Evolutionary conservation across 2,797 vertebrate genomes (phyloP).

Genomic region (Labeo calbasu): DNA sequence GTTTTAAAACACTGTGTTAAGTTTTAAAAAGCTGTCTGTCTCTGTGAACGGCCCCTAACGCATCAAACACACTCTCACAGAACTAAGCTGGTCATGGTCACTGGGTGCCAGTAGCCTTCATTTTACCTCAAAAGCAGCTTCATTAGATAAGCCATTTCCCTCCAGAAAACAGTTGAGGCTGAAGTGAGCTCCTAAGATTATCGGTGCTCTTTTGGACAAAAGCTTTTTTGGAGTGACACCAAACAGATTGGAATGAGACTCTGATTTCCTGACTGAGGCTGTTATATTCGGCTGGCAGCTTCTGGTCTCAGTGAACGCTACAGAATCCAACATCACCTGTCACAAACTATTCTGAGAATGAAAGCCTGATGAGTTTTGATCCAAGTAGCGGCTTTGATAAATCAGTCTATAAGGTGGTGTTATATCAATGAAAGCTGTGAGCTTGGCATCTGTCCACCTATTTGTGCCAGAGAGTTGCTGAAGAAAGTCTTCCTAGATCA

Average conservation of each 20-base stretch:
- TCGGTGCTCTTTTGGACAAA: constrained; percentile 71
- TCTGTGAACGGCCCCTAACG: constrained; percentile 1
- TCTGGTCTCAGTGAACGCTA: constrained; percentile 25
- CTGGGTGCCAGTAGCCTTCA: constrained; percentile 34
- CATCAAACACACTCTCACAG: constrained; percentile 13
- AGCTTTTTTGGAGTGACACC: constrained; percentile 74
- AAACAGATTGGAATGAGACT: constrained; percentile 67
- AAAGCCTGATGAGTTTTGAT: not conserved
- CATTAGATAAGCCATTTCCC: constrained; percentile 68
- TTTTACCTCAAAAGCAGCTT: constrained; percentile 42
- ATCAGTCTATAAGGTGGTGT: constrained; percentile 48
- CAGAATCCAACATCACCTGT: constrained; percentile 13
- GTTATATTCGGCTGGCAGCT: constrained; percentile 30
- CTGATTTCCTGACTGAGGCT: constrained; percentile 58
- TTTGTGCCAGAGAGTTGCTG: constrained; percentile 68
- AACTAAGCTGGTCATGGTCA: not conserved
- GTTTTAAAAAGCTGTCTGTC: not conserved
- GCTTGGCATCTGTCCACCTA: constrained; percentile 69
- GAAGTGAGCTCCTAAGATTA: constrained; percentile 72
- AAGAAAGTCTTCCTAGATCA: constrained; percentile 77
- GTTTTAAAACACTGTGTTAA: not conserved
- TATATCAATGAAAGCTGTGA: constrained; percentile 65
- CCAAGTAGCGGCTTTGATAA: constrained; percentile 40
- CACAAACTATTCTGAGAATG: not conserved
- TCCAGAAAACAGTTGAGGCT: constrained; percentile 71